Evolutionary conservation across 2,888 invertebrate genomes (phyloP), one percentile per base, ranked within the genome.

Genomic region (Monochamus alternatus): DNA sequence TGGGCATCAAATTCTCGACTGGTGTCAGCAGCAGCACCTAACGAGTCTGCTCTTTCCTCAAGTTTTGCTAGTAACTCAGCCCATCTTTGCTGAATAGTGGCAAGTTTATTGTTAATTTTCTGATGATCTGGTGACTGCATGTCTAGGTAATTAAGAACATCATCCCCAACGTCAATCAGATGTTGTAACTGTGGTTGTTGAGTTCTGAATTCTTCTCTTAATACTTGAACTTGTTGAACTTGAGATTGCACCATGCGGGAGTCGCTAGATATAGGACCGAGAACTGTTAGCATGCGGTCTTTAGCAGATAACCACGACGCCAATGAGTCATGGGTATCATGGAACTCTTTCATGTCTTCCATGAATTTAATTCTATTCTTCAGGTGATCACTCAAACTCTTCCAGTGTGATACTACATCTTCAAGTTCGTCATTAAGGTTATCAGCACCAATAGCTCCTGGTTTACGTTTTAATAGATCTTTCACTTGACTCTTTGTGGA

Each of bases 211-310:
- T 99, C 98, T 88, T 98, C 98, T 77, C 98, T 93, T 65, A 99
- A 91, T 0, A 98, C 97, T 91, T 97, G 95, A 3, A 96, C 95
- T 91, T 97, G 97, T 87, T 98, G 97, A 22, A 98, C 96, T 91
- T 98, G 98, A 52, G 96, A 97, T 86, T 97, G 96, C 3, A 98
- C 97, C 95, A 98, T 96, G 72, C 97, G 92, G 0, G 98, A 97
- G 89, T 99, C 98, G 0, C 97, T 96, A 0, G 98, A 97, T 84
- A 99, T 97, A 0, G 98, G 98, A 22, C 98, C 98, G 0, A 99
- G 91, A 0, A 98, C 98, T 0, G 95, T 94, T 89, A 99, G 91
- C 98, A 99, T 98, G 83, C 97, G 94, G 85, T 98, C 98, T 89
- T 99, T 99, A 81, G 97, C 95, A 43, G 92, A 92, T 62, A 98